phyloP scores from a whole-genome alignment of 2,113 vertebrate species.

The Osmerus eperlanus region DNA sequence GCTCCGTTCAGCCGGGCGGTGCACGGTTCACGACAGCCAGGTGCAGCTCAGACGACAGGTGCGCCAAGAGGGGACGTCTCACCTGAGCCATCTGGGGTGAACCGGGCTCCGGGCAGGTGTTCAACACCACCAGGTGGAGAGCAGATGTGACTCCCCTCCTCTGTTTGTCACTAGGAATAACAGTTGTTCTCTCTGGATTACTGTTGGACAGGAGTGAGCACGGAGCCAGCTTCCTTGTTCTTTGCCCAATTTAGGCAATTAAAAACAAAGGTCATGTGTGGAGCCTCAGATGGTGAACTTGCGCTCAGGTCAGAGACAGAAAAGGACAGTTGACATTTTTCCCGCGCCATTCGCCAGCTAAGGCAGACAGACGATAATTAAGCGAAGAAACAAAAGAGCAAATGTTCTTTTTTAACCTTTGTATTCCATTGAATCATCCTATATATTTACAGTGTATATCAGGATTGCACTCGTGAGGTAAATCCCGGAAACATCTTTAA shows the following conservation, averaged over 20 bases:
- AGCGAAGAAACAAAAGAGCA: constrained; percentile 23
- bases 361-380: constrained; percentile 27
- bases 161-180: constrained; percentile 66
- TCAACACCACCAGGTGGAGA: constrained; percentile 68
- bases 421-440: neutral
- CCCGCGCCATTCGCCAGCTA: constrained; percentile 24
- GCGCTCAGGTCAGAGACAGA: constrained; percentile 43
- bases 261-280: constrained; percentile 70
- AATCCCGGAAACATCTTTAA: no score
- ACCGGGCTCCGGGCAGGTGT: constrained; percentile 65
- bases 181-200: constrained; percentile 60
- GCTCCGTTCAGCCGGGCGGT: neutral
- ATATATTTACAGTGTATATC: neutral
- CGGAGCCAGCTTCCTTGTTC: constrained; percentile 46
- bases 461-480: neutral
- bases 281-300: constrained; percentile 64
- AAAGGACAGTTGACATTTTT: constrained; percentile 63
- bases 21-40: neutral
- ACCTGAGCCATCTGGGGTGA: constrained; percentile 63
- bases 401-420: constrained; percentile 25
- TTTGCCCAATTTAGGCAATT: constrained; percentile 67
- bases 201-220: constrained; percentile 54
- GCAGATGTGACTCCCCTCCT: constrained; percentile 57
- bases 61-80: constrained; percentile 40
- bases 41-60: constrained; percentile 32